Base-by-base conservation (phyloP, 2,888 invertebrate genomes). In the Suillia variegata region DNA sequence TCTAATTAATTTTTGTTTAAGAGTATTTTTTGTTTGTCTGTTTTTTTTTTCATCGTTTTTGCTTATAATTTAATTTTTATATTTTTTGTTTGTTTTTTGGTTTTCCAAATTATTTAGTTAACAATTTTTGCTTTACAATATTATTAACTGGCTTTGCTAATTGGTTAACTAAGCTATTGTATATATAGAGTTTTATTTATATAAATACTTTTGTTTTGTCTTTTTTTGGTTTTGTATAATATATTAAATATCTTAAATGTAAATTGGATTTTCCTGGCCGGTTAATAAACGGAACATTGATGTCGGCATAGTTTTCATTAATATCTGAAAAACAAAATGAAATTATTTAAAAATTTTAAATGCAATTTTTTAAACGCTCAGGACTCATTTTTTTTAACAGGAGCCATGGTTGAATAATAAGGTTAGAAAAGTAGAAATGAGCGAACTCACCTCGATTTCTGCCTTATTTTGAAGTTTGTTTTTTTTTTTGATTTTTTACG, bases 291-390 rank as follows among this genome's bases (percentile, higher is more conserved):
- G 90, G 87, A 98, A 99, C 96, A 99, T 99, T 68, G 98, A 98
- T 69, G 99, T 99, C 74, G 99, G 99, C 99, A 99, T 99, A 62
- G 99, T 99, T 85, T 99, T 99, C 98, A 99, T 99, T 75, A 98
- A 88, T 75, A 99, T 99, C 97, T 98, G 87, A 18, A 65, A 61
- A 63, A 58, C 10, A 1, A 31, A 53, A 53, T 12, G 24, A 49
- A 38, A 22, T 20, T 6, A 22, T 8, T 56, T 20, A 10, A 51
- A 42, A 18, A 18, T 17, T 54, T 20, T 15, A 38, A 47, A 18
- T 52, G n/a, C 24, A 24, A 2, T 2, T 10, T 12, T 6, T 26
- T 10, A 26, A n/a, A n/a, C n/a, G n/a, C n/a, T n/a, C n/a, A n/a
- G n/a, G n/a, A n/a, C n/a, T n/a, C n/a, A n/a, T n/a, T n/a, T n/a